Base-by-base conservation (phyloP, 2,797 vertebrate species). In the Furcifer pardalis region DNA sequence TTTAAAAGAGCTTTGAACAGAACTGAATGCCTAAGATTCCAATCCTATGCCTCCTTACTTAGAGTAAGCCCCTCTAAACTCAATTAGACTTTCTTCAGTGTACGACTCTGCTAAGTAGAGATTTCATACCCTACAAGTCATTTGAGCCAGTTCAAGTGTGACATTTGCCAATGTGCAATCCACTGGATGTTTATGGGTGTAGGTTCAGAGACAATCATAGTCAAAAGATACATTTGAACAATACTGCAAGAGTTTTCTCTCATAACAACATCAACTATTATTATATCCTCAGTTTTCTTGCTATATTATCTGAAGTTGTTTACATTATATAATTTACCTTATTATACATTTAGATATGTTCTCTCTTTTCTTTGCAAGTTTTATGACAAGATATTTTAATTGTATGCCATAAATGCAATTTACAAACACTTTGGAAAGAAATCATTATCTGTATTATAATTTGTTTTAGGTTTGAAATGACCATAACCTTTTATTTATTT, bases 401-500 rank as follows among this genome's bases (percentile, higher is more conserved):
- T 15, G 72, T 5, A 25, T 72, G 59, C 79, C 30, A 89, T 88
- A 93, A 80, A 59, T 30, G 89, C 62, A 52, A 52, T 2, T 13
- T 49, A 75, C 65, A 56, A 66, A 21, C 80, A 74, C 0, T 0
- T 73, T 0, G 40, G 17, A 5, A 87, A 88, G 1, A 89, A 91
- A 91, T 79, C 0, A 23, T 37, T 87, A 79, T n/a, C 35, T 71
- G 77, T 90, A 91, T 27, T 78, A 12, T 44, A 88, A 76, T 5
- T 15, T 3, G 30, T 88, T 85, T 5, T 10, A 23, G 56, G 27
- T 84, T 90, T 83, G 52, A 87, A 88, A 81, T 82, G 0, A 77
- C 1, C 73, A 17, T 84, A 1, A 82, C 1, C 81, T 89, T 87
- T 60, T 21, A 83, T 91, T 86, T 88, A 76, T 85, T 83, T 8